Base-by-base conservation (phyloP, 2,797 vertebrate genomes). In the Cichlasoma orientale region DNA sequence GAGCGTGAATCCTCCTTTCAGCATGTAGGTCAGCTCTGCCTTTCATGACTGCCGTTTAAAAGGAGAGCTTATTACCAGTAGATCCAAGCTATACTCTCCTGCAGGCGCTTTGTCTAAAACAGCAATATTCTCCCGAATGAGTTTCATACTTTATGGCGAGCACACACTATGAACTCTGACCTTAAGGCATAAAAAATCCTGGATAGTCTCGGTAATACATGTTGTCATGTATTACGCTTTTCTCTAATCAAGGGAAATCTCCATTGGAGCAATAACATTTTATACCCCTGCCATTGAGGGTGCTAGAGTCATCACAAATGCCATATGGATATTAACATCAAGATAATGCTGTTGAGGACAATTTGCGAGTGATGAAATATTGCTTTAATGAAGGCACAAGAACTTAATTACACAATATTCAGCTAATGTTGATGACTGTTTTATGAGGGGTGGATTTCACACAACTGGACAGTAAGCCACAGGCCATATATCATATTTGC, bases 1-100 rank as follows among this genome's bases (percentile, higher is more conserved):
- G 86, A 92, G 78, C 53, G 21, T 75, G 83, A 80, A 86, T 88
- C 88, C 88, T 89, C 82, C 89, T 88, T 89, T 81, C 87, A 93
- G 93, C 90, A 92, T 94, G 90, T 92, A 91, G 92, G 92, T 94
- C 92, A 94, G 81, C 75, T 72, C 85, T 90, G 83, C 82, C 88
- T 93, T 93, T 90, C 89, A 87, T 91, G 86, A 85, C 82, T 86
- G 88, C 89, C 61, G 82, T 85, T 83, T 90, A 88, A 83, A 93
- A 93, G 90, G 86, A 88, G 90, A 90, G 86, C 89, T 92, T 89
- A 91, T 92, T 92, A 90, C 85, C 77, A 82, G 79, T 79, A 79
- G 73, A 91, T 86, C 77, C 59, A 3, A 88, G 85, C 70, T 82
- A 63, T 66, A 19, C 77, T 82, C 86, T 87, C 82, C 79, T 75